These are phyloP conservation scores for Acanthosepion lycidas DNA, from an alignment of 2,888 invertebrate species.

Conservation along the genomic window DNA sequence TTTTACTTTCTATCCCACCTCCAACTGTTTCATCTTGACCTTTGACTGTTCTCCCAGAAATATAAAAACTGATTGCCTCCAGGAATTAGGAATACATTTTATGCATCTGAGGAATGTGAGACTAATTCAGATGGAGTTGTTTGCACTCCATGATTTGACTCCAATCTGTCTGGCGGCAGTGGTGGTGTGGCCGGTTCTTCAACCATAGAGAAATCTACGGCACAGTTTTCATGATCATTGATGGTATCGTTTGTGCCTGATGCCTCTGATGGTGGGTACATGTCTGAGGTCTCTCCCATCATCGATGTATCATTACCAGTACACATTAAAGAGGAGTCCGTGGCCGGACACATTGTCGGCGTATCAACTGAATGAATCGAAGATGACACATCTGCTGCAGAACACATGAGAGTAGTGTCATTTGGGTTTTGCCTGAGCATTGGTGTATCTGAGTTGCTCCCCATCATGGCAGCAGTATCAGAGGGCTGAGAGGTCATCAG, in stretches of 20 bases:
- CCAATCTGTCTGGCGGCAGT: slow-evolving; percentile 22
- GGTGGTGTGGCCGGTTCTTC: neutral
- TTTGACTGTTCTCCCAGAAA: neutral
- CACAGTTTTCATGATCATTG: neutral
- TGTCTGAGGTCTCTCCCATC: neutral
- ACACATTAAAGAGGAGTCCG: slow-evolving; percentile 24
- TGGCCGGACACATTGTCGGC: neutral
- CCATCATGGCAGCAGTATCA: neutral
- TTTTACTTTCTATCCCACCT: neutral
- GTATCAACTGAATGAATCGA: neutral
- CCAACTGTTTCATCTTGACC: neutral
- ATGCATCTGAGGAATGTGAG: slow-evolving; percentile 45
- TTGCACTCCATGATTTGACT: neutral
- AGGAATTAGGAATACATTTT: slow-evolving; percentile 36
- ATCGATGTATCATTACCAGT: neutral
- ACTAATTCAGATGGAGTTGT: slow-evolving; percentile 33
- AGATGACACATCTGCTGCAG: neutral
- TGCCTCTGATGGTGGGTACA: neutral
- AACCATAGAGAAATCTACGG: slow-evolving; percentile 43
- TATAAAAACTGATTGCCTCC: neutral
- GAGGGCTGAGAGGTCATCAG: neutral
- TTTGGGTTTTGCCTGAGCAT: neutral
- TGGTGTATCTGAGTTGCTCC: neutral
- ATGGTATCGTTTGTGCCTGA: neutral
- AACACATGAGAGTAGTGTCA: neutral